Conservation (phyloP, 2,888 invertebrate genomes). For the Rhodophaea formosa region DNA sequence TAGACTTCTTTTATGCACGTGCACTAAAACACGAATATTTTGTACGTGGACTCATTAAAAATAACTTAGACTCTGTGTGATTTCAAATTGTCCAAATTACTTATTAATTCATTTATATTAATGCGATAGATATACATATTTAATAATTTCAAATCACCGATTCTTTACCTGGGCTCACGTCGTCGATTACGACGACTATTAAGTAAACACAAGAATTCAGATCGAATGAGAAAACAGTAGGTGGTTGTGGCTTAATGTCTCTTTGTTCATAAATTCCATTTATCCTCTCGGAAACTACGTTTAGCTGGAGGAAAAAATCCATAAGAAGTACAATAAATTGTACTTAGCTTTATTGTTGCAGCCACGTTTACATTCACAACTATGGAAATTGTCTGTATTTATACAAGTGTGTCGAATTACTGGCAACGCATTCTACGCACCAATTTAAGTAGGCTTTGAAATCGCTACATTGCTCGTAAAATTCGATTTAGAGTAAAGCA, state of each 20-base stretch:
- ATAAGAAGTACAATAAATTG: constrained; percentile 12
- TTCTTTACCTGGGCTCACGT: neutral
- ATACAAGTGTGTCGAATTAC: constrained; percentile 2
- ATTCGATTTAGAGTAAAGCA: neutral
- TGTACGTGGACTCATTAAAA: neutral
- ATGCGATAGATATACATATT: too few relatives aligned
- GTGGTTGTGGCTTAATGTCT: constrained; percentile 14
- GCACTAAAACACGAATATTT: neutral
- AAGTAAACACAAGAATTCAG: constrained; percentile 4
- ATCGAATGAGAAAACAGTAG: constrained; percentile 10
- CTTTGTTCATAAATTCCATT: constrained; percentile 15
- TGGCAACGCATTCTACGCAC: neutral
- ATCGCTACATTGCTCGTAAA: neutral
- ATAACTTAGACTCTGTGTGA: too few relatives aligned
- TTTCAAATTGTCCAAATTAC: too few relatives aligned
- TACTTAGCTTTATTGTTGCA: constrained; percentile 3
- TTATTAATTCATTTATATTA: too few relatives aligned
- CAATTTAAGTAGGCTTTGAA: constrained; percentile 1
- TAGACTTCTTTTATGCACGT: neutral
- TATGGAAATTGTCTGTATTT: neutral
- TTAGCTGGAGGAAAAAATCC: constrained; percentile 8
- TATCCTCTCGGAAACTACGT: constrained; percentile 1
- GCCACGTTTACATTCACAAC: neutral
- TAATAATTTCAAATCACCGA: neutral
- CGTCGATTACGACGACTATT: too few relatives aligned